Base-by-base conservation (phyloP, 2,113 vertebrate species). In the Clarias gariepinus region DNA sequence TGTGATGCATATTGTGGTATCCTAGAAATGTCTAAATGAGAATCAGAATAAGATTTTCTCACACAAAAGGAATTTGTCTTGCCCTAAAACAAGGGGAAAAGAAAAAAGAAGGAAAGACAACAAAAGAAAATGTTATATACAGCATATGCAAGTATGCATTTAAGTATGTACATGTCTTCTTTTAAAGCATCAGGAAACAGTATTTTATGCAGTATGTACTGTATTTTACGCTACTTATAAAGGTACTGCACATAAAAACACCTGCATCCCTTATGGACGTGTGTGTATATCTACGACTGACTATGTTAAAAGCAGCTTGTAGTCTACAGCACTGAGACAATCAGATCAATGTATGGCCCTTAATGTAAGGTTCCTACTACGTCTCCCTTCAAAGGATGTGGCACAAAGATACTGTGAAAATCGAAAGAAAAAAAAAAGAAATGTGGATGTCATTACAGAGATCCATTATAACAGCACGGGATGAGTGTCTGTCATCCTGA, bases 281-380 rank as follows among this genome's bases (percentile, higher is more conserved):
- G 19, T 55, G n/a, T 41, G 53, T 13, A 58, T 58, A 69, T 47
- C 7, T 10, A 80, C 28, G 3, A 60, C 30, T 36, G 47, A 47
- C 47, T 6, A 33, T 16, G 41, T 76, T 21, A 71, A 73, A 19
- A 16, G 57, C 6, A 41, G 76, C 61, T 36, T 8, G 25, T 53
- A 53, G 41, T 13, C 25, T 53, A 52, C 89, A 86, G 85, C 82
- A 87, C 85, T 88, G 77, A 81, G 64, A 84, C 82, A 10, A 90
- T 88, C 79, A 84, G 53, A 61, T 80, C 21, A 36, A 61, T 80
- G 69, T 8, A 69, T n/a, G 21, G 55, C 13, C 3, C 76, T 58
- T 58, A 80, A 69, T 57, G 23, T 25, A 63, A 41, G 58, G 60
- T 85, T 64, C 57, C 76, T 82, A 77, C 77, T 9, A 74, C 19